Base-by-base conservation (phyloP, 1,140 invertebrate species). In the Ceratosolen fusciceps region DNA sequence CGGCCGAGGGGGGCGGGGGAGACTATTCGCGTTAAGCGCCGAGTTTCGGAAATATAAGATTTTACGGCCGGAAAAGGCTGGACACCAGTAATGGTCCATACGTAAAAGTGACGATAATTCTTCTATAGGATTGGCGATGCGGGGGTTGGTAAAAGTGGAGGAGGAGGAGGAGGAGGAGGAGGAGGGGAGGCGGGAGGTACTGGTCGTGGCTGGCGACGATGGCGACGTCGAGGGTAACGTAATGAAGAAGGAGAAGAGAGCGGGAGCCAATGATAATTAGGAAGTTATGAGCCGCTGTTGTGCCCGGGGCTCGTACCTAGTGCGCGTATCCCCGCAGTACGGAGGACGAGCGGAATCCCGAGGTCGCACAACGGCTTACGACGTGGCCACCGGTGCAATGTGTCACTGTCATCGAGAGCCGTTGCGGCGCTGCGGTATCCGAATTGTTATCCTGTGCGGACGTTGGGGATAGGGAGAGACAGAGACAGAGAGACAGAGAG, bases 401-500 rank as follows among this genome's bases (percentile, higher is more conserved):
- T 85, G 87, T 89, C 87, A 89, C 84, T 89, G 88, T 88, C 88
- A 86, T 88, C 86, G 84, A 79, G 75, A 81, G 49, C 34, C 52
- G 26, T 43, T 14, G 47, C 76, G 83, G 72, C 74, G 80, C 49
- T 74, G 83, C 77, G 77, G 80, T 84, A 85, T 84, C 82, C 84
- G 81, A 88, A 88, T 86, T 83, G 86, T 87, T 88, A 88, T 88
- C 87, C 81, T 82, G 74, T 5, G 12, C 39, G 19, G 74, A 49
- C 26, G 39, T 37, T 16, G 26, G 24, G 24, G 58, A 29, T 16
- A 8, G 24, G 31, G n/a, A n/a, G n/a, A n/a, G n/a, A n/a, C n/a
- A n/a, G n/a, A n/a, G n/a, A n/a, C n/a, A n/a, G n/a, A n/a, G n/a
- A n/a, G n/a, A n/a, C n/a, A n/a, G n/a, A n/a, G n/a, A n/a, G n/a